Evolutionary conservation across 2,888 invertebrate species (phyloP), one percentile per base, ranked within the genome.

Genomic region (Troglohyphantes excavatus): DNA sequence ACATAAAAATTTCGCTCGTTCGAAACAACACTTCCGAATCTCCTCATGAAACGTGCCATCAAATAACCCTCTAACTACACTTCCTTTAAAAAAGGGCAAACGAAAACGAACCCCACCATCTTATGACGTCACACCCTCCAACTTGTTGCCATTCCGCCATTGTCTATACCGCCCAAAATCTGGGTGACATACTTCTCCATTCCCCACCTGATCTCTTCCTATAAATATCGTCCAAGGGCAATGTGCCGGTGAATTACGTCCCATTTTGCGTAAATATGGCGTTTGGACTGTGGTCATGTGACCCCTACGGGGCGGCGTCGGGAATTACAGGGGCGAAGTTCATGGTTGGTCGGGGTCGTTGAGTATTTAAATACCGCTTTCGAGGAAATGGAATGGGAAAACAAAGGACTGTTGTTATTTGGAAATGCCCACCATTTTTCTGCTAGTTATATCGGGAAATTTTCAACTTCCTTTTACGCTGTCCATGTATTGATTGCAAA

Each of bases 221-320:
- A 90, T 90, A 78, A 90, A 90, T 90, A 90, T 65, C 78, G 46
- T 90, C 72, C 83, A 90, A 90, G 89, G 89, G 89, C 89, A 90
- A 84, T 84, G 89, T n/a, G 83, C 89, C 84, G 68, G 27, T 26
- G 26, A 53, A 67, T 87, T 87, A 81, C 73, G 81, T 81, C 65
- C 87, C 65, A 82, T 88, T 88, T 88, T 82, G 67, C 75, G 75
- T 76, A 83, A 65, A 83, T 72, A 63, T 46, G 82, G 59, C 70
- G 26, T 21, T n/a, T 29, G 61, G 33, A 33, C 59, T 33, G 23
- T 23, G 3, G 13, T 21, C 61, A 9, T n/a, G n/a, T n/a, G 29
- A 63, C 68, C 46, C 81, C 81, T 59, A 72, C 53, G 33, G 81
- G 53, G 81, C 53, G 39, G 29, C n/a, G 53, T 67, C 67, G 21